Base-by-base conservation (phyloP, 2,113 vertebrate species). In the Nothobranchius kuhntae region DNA sequence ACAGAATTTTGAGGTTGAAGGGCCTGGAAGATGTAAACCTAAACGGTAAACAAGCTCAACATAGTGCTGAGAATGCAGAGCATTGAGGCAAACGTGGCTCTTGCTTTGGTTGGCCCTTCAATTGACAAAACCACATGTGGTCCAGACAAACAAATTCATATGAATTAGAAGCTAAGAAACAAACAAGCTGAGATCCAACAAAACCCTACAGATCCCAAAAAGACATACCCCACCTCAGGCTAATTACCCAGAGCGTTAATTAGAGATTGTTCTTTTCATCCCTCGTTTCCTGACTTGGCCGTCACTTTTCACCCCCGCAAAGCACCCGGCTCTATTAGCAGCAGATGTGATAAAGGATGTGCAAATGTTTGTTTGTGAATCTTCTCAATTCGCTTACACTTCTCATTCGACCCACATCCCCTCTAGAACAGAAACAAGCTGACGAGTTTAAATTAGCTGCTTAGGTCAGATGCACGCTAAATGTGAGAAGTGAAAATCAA, bases 351-450 rank as follows among this genome's bases (percentile, higher is more conserved):
- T 69, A 80, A 77, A 65, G 30, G 73, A 76, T 69, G 67, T 55
- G 80, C 51, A 79, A 76, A 84, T 82, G 40, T 75, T 81, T 73
- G 71, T 75, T 82, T 75, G 69, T 55, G 17, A 62, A 68, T 57
- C 59, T 58, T 60, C 53, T 12, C 55, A 64, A 75, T 82, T 59
- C 72, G 61, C 68, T 58, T 30, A 4, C 48, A 81, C 45, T 52
- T 66, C 40, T 62, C 38, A 64, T 71, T 65, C 36, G 48, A 69
- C 13, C 53, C 26, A 1, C 24, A 24, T 24, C 64, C 62, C 46
- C 64, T 47, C 17, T 17, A 46, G 67, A 48, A 47, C 30, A 53
- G 6, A 17, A 67, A 65, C 51, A 26, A 67, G 30, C 55, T 53
- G 9, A 57, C 1, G 47, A 60, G 53, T 53, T 51, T 58, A 40